These are phyloP conservation scores for Neolamprologus sp. DNA, from an alignment of 2,113 vertebrate species.

Conservation along the genomic window DNA sequence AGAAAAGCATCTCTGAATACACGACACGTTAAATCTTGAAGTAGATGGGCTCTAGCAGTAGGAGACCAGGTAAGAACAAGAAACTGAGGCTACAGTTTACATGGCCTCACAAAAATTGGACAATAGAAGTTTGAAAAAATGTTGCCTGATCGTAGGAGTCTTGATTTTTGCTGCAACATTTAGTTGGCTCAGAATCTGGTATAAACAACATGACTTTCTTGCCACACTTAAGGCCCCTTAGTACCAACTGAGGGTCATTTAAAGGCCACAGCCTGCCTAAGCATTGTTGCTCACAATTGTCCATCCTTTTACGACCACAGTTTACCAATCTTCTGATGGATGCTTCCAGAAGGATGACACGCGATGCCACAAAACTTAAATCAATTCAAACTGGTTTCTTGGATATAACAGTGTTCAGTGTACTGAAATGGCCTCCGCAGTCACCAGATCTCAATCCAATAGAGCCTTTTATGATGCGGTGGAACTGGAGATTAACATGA, in stretches of 20 bases:
- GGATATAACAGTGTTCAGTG: background rate
- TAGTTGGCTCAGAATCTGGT: background rate
- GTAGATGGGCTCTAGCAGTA: background rate
- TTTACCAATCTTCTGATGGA: background rate
- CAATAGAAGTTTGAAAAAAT: background rate
- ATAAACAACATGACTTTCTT: background rate
- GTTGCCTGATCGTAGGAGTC: background rate
- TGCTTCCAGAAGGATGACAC: background rate
- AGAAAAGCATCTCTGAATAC: background rate
- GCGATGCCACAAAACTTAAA: background rate
- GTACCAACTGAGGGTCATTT: background rate
- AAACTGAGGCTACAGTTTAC: background rate
- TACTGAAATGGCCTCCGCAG: rapidly evolving
- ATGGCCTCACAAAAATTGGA: background rate
- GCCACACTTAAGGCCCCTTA: background rate
- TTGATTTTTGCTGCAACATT: background rate
- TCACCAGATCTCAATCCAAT: background rate
- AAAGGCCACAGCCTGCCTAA: background rate
- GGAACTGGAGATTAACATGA: background rate
- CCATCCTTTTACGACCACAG: background rate
- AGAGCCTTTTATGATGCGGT: background rate
- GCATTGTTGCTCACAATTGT: background rate
- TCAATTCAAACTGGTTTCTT: background rate
- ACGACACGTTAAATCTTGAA: rapidly evolving
- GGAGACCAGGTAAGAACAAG: background rate